A percentile compares a stretch with the other conserved stretches of the same genome.
These are phyloP conservation scores for Microctenopoma stevenorrisi DNA, from an alignment of 2,797 vertebrate genomes.

Conservation along the genomic window DNA sequence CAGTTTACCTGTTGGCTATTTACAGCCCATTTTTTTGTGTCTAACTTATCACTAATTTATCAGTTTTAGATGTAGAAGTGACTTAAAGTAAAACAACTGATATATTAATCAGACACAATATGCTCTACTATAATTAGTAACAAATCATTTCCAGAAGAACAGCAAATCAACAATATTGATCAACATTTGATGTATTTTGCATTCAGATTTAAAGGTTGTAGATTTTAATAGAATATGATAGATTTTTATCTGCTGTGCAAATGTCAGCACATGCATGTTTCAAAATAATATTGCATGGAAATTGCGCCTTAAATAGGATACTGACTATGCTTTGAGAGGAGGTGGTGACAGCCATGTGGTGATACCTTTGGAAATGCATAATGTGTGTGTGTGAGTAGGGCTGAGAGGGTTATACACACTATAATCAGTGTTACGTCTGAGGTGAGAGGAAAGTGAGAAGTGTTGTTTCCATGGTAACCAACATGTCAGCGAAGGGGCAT, in stretches of 20 bases:
- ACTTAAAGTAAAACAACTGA: no score
- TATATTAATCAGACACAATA: no score
- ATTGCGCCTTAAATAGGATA: not conserved
- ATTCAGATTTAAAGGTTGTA: not conserved
- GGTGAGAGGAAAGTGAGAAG: constrained; percentile 49
- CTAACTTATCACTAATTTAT: no score
- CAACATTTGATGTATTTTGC: not conserved
- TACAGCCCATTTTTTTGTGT: no score
- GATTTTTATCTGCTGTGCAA: not conserved
- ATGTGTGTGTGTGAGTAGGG: not conserved
- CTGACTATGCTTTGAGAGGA: constrained; percentile 3
- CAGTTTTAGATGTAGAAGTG: no score
- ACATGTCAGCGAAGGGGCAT: constrained; percentile 40
- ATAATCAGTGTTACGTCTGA: constrained; percentile 36
- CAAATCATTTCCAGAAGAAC: not conserved
- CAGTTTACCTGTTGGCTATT: no score
- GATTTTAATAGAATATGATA: no score
- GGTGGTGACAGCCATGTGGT: not conserved
- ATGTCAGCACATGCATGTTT: not conserved
- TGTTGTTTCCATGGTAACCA: constrained; percentile 72
- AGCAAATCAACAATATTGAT: not conserved
- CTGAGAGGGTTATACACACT: constrained; percentile 10
- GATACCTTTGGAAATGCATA: not conserved
- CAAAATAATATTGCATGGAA: not conserved
- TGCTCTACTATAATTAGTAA: not conserved